Percentiles rank a stretch among this genome's conserved stretches.
phyloP scores from a whole-genome alignment of 2,888 invertebrate species.

The Zaprionus lineosus region DNA sequence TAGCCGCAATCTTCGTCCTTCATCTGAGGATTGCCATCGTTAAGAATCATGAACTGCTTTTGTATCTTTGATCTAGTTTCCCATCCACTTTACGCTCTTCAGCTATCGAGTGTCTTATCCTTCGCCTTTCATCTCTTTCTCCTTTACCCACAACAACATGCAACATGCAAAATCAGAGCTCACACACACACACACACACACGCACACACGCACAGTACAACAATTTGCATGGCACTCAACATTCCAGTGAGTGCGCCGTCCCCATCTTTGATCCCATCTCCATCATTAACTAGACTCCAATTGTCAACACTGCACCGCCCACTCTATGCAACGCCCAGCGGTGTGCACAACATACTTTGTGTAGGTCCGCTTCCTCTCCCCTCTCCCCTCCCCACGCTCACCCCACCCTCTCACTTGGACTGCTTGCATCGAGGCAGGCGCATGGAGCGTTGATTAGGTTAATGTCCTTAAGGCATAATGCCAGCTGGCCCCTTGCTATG shows the following conservation, averaged over 20 bases:
- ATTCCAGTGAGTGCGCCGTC: slow-evolving; percentile 4
- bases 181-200: too few relatives aligned
- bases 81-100: too few relatives aligned
- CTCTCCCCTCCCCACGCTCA: too few relatives aligned
- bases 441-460: slow-evolving; percentile 69
- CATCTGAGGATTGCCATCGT: too few relatives aligned
- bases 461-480: slow-evolving; percentile 69
- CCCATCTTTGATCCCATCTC: too few relatives aligned
- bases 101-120: too few relatives aligned
- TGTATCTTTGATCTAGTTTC: too few relatives aligned
- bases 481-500: slow-evolving; percentile 38
- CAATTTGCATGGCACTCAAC: slow-evolving; percentile 46
- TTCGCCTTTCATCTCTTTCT: too few relatives aligned
- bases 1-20: too few relatives aligned
- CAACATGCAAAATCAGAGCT: slow-evolving; percentile 16
- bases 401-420: too few relatives aligned
- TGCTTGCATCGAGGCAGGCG: slow-evolving; percentile 21
- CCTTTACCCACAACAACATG: background rate
- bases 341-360: slow-evolving; percentile 13
- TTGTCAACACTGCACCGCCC: slow-evolving; percentile 26
- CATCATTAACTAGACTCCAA: slow-evolving; percentile 12
- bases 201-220: too few relatives aligned
- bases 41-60: too few relatives aligned
- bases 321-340: slow-evolving; percentile 6
- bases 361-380: background rate